Conservation (phyloP, 2,797 vertebrate genomes). For the Muscicapa comitata region DNA sequence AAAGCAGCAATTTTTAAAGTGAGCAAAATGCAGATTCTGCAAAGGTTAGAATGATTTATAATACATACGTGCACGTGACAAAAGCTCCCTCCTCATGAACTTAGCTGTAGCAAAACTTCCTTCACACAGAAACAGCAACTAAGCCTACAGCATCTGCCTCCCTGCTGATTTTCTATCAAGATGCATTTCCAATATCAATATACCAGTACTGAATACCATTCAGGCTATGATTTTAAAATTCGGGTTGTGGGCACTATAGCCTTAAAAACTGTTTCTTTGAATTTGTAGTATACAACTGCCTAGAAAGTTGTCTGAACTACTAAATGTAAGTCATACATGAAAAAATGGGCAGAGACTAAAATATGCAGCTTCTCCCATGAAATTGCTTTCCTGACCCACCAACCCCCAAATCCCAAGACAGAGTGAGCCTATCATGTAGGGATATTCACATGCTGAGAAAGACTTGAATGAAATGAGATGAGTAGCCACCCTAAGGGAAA, state of each 20-base stretch:
- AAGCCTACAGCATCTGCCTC: not conserved
- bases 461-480: not conserved
- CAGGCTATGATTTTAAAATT: not conserved
- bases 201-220: not conserved
- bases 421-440: not conserved
- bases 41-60: slow-evolving; percentile 68
- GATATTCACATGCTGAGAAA: not conserved
- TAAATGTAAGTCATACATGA: not conserved
- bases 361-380: not conserved
- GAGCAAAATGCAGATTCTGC: slow-evolving; percentile 24
- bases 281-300: not conserved
- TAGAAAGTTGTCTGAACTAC: not conserved
- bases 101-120: not conserved
- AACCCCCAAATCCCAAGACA: not conserved
- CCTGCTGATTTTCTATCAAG: not conserved
- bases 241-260: not conserved
- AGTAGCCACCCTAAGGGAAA: not conserved
- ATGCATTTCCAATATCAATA: not conserved
- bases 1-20: not conserved
- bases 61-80: slow-evolving; percentile 36
- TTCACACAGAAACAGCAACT: not conserved
- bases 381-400: not conserved
- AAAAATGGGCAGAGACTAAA: not conserved
- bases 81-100: slow-evolving; percentile 12
- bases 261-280: not conserved